A percentile compares a stretch with the other conserved stretches of the same genome.
Conservation (phyloP, 2,113 vertebrate species). For the Aspiorhynchus laticeps region DNA sequence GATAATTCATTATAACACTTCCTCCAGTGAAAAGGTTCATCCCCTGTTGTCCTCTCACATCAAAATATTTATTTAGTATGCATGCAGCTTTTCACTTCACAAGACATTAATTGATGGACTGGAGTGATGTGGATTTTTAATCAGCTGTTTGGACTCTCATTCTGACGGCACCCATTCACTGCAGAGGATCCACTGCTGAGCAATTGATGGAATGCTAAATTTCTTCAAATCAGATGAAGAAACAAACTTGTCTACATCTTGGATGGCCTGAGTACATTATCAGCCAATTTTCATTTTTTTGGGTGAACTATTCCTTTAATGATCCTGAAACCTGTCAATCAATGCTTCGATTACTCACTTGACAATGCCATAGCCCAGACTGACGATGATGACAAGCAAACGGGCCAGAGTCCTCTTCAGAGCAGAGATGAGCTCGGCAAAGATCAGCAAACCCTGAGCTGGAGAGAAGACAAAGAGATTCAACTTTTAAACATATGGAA, state of each 20-base stretch:
- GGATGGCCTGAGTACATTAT: neutral
- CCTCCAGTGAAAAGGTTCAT: too few relatives aligned
- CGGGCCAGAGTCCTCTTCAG: conserved; percentile 87
- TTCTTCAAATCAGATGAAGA: neutral
- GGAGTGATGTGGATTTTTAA: neutral
- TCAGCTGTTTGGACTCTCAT: neutral
- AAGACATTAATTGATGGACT: neutral
- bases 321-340: neutral
- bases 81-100: neutral
- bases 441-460: conserved; percentile 83
- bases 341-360: conserved; percentile 77
- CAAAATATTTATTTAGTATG: too few relatives aligned
- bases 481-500: neutral
- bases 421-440: conserved; percentile 85
- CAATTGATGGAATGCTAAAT: neutral
- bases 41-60: too few relatives aligned
- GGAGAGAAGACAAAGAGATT: neutral
- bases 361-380: conserved; percentile 88
- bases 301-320: neutral
- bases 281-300: neutral
- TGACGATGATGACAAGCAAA: conserved; percentile 88
- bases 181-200: neutral
- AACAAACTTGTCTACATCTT: neutral
- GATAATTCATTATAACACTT: too few relatives aligned
- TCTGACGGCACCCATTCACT: neutral